phyloP scores from a whole-genome alignment of 2,888 invertebrate genomes.

The Ophioninae sp. region DNA sequence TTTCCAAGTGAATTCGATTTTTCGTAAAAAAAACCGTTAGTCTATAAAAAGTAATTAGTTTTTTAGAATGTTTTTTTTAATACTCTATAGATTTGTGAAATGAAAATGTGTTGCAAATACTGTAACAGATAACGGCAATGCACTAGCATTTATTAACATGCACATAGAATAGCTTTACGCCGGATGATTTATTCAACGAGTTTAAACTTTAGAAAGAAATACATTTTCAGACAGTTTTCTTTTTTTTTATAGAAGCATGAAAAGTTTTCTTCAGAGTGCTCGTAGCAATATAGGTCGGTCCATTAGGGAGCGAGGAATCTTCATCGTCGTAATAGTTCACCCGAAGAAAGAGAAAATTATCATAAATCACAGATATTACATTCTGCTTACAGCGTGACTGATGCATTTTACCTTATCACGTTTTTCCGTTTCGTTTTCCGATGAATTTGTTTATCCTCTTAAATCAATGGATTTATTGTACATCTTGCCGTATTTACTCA shows the following conservation, averaged over 20 bases:
- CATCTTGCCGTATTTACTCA: not conserved
- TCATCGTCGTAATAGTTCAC: constrained; percentile 13
- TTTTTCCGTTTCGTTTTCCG: no score
- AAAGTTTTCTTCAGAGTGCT: constrained; percentile 20
- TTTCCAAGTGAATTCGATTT: not conserved
- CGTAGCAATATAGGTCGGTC: constrained; percentile 32
- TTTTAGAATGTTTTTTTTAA: no score
- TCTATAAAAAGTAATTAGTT: not conserved
- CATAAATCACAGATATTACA: constrained; percentile 26
- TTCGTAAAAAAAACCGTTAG: not conserved
- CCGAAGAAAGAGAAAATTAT: constrained; percentile 9
- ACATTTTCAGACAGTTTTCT: not conserved
- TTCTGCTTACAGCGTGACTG: constrained; percentile 8
- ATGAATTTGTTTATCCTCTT: not conserved
- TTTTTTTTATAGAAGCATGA: not conserved
- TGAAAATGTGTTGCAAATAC: not conserved
- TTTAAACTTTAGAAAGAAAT: not conserved
- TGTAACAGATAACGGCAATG: not conserved
- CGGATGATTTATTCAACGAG: not conserved
- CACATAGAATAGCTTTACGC: not conserved
- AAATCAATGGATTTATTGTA: not conserved
- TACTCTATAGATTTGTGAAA: no score
- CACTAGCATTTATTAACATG: not conserved
- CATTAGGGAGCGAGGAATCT: constrained; percentile 29
- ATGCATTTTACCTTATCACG: not conserved